Conservation (phyloP, 2,113 vertebrate species). For the Tachuris rubrigastra region DNA sequence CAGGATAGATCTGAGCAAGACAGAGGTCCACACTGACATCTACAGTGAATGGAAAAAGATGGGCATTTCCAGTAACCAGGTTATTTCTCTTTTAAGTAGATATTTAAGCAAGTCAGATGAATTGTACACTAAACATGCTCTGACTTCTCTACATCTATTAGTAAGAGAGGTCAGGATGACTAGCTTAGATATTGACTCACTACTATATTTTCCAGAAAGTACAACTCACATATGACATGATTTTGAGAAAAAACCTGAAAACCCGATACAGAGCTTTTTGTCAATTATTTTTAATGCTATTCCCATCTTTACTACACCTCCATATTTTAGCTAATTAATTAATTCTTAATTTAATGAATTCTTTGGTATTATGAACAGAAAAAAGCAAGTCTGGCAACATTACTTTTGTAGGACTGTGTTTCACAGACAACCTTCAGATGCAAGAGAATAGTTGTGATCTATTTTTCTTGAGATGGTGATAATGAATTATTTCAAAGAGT, state of each 20-base stretch:
- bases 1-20: background rate
- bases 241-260: background rate
- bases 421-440: background rate
- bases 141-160: background rate
- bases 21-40: background rate
- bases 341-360: background rate
- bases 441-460: background rate
- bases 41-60: background rate
- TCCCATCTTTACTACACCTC: background rate
- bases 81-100: background rate
- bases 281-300: background rate
- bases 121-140: background rate
- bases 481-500: background rate
- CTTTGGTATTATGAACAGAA: background rate
- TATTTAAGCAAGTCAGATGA: background rate
- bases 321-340: background rate
- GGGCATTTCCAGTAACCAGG: background rate
- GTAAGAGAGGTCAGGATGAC: background rate
- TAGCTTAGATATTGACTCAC: background rate
- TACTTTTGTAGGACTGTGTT: background rate
- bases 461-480: background rate
- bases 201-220: background rate
- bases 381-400: background rate
- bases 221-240: background rate
- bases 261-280: background rate